phyloP scores from a whole-genome alignment of 2,113 vertebrate species.

The Accipiter virgatus region DNA sequence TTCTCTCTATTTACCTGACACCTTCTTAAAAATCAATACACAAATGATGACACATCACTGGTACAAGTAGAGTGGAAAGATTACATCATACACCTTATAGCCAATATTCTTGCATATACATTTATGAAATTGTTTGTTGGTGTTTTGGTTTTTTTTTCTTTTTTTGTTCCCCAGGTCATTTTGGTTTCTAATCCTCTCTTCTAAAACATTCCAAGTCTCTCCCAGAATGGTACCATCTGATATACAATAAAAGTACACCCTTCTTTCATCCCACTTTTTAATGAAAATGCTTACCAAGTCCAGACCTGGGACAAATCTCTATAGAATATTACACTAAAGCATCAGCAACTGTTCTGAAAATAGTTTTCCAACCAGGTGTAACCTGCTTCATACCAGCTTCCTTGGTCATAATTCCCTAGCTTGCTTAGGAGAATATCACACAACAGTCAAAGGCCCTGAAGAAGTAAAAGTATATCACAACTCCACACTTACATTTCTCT shows the following conservation, averaged over 20 bases:
- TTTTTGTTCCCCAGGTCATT: neutral
- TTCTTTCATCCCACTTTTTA: neutral
- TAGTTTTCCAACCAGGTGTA: neutral
- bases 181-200: neutral
- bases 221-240: neutral
- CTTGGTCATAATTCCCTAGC: neutral
- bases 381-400: neutral
- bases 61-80: neutral
- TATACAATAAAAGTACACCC: neutral
- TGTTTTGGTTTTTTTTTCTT: accelerated
- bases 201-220: neutral
- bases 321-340: neutral
- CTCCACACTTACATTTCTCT: neutral
- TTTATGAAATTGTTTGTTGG: neutral
- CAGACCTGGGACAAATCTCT: neutral
- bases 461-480: neutral
- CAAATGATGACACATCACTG: neutral
- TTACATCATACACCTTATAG: neutral
- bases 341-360: neutral
- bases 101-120: neutral
- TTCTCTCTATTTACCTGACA: neutral
- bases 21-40: neutral
- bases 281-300: neutral
- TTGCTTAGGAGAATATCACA: neutral
- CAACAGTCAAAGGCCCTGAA: neutral